Percentiles rank a stretch among this genome's conserved stretches.
Evolutionary conservation across 2,113 vertebrate species (phyloP).

Genomic region (Ceyx cyanopectus): DNA sequence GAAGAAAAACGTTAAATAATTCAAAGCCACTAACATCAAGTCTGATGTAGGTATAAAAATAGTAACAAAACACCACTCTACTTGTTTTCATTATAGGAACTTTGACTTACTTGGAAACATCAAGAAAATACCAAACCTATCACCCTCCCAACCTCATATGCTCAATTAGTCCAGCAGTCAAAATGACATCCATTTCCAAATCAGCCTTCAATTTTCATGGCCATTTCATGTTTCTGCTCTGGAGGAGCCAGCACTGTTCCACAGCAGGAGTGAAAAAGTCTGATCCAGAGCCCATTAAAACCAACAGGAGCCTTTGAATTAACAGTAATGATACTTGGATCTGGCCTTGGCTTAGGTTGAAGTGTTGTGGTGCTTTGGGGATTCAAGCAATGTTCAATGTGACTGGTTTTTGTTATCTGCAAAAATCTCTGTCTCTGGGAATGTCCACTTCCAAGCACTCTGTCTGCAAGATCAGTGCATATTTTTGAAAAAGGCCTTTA

Average conservation of each 20-base stretch:
- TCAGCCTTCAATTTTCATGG: slow-evolving; percentile 54
- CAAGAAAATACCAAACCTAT: slow-evolving; percentile 9
- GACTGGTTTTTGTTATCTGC: neutral
- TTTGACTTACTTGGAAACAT: slow-evolving; percentile 57
- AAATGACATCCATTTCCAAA: slow-evolving; percentile 65
- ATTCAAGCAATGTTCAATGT: neutral
- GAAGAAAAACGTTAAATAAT: slow-evolving; percentile 82
- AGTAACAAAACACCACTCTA: slow-evolving; percentile 74
- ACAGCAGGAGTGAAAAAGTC: slow-evolving; percentile 31
- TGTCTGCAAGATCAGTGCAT: neutral
- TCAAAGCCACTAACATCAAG: slow-evolving; percentile 79
- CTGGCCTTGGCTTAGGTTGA: slow-evolving; percentile 8
- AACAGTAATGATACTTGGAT: slow-evolving; percentile 35
- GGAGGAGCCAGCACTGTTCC: neutral
- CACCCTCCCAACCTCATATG: neutral
- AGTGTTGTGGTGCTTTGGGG: neutral
- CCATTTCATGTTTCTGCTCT: neutral
- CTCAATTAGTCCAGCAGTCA: slow-evolving; percentile 38
- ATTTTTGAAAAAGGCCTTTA: slow-evolving; percentile 47
- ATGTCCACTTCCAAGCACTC: neutral
- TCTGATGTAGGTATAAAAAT: slow-evolving; percentile 82
- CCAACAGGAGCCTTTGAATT: slow-evolving; percentile 43
- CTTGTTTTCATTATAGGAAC: slow-evolving; percentile 71
- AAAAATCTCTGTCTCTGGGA: neutral
- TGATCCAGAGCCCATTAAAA: slow-evolving; percentile 52